Conservation (phyloP, 1,140 invertebrate species). For the Rhizoglyphus robini region DNA sequence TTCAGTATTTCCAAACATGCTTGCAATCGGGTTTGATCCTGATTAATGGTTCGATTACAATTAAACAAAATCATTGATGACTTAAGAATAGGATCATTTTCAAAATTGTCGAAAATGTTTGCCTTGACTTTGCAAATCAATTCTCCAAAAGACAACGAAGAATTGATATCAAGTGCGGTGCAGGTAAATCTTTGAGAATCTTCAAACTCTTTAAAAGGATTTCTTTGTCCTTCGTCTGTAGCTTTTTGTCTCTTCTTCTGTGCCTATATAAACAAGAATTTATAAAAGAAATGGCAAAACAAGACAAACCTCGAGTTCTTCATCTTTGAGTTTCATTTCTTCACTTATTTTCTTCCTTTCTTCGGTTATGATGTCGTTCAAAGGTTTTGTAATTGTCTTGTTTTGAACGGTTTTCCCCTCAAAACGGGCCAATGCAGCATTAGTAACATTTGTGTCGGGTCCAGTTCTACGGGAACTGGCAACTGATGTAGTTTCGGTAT, state of each 20-base stretch:
- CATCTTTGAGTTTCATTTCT: slow-evolving; percentile 1
- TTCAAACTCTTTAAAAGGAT: slow-evolving; percentile 16
- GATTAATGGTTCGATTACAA: neutral
- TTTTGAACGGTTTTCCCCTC: neutral
- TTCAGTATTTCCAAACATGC: neutral
- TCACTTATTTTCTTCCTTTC: neutral
- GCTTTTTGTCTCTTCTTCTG: neutral
- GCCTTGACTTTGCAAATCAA: neutral
- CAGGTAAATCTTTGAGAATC: slow-evolving; percentile 7
- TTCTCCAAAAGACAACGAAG: neutral
- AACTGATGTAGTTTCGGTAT: neutral
- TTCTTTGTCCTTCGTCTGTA: neutral
- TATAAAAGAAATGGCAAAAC: neutral
- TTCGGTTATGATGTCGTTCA: slow-evolving; percentile 5
- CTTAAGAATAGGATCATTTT: slow-evolving; percentile 3
- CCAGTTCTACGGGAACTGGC: neutral
- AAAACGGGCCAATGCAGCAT: neutral
- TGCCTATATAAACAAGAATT: neutral
- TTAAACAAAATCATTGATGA: slow-evolving; percentile 12
- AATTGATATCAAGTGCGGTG: neutral
- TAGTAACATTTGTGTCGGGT: slow-evolving; percentile 1
- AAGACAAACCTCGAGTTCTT: neutral
- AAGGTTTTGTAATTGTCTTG: neutral
- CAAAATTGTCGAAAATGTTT: slow-evolving; percentile 1
- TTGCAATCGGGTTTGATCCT: neutral